Evolutionary conservation across 2,888 invertebrate species (phyloP).

Genomic region (Brenthis hecate): DNA sequence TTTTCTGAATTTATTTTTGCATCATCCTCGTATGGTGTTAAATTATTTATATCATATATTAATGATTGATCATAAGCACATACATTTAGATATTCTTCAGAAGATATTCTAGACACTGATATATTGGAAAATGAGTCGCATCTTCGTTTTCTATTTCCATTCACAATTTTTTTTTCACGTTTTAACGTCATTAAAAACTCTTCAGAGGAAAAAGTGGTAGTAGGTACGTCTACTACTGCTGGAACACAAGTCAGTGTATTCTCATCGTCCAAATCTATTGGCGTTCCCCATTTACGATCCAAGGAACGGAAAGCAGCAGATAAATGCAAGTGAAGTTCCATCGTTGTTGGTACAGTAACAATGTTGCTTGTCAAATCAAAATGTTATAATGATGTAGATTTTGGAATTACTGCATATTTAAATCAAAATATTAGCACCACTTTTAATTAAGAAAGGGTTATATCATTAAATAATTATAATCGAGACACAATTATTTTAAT

Average conservation of each 20-base stretch:
- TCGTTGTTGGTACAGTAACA: neutral
- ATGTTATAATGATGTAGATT: conserved; percentile 1
- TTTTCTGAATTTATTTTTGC: neutral
- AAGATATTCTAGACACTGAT: conserved; percentile 1
- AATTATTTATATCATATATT: neutral
- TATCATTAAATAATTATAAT: conserved; percentile 3
- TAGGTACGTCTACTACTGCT: conserved; percentile 1
- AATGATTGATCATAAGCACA: neutral
- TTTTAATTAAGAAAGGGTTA: conserved; percentile 6
- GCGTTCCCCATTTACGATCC: conserved; percentile 15
- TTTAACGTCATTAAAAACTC: conserved; percentile 6
- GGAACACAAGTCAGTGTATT: neutral
- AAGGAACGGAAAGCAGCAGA: conserved; percentile 12
- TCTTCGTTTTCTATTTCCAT: neutral
- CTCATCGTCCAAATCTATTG: conserved; percentile 14
- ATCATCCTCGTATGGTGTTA: neutral
- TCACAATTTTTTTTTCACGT: neutral
- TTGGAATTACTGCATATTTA: conserved; percentile 1
- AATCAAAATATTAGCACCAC: conserved; percentile 8
- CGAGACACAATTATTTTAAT: conserved; percentile 3
- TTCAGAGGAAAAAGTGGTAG: conserved; percentile 15
- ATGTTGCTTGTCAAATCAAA: neutral
- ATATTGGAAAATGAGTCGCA: conserved; percentile 15
- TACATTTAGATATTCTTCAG: neutral
- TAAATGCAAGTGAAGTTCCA: conserved; percentile 18